Evolutionary conservation across 2,888 invertebrate species (phyloP), one percentile per base, ranked within the genome.

Genomic region (Troilus luridus): DNA sequence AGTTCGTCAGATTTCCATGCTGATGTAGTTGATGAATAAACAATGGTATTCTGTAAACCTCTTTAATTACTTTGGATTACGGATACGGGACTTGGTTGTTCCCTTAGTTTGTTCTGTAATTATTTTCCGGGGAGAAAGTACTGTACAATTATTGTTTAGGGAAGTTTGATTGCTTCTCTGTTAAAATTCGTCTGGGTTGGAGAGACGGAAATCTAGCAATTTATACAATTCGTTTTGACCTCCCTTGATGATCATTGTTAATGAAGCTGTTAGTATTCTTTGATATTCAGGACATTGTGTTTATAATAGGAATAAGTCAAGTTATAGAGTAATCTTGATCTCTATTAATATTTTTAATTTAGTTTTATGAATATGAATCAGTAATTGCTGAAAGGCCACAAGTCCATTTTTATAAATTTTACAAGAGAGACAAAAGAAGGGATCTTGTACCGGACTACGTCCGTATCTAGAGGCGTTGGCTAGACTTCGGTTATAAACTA

Each of bases 121-220:
- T 27, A 77, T 77, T 41, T 41, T 17, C 27, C 41, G 19, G n/a
- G 0, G 72, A 77, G 72, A 9, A 6, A 12, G 85, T 21, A 54
- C 21, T 54, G 54, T 54, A 81, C 11, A 54, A 21, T 81, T 21
- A 85, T 85, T 85, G 85, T 85, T 58, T 1, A 9, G n/a, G 56
- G 56, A 85, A 85, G 85, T 85, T 85, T 21, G 56, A 85, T 85
- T 85, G 56, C 56, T 85, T 85, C 56, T 58, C 85, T 56, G 19
- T 41, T 56, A 85, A 58, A 85, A 56, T 54, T 85, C n/a, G 54
- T 54, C 81, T 67, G 12, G 5, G 14, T 7, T 85, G 56, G 21
- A n/a, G 54, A n/a, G 56, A 58, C n/a, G 21, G 12, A 41, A 56
- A n/a, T 7, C n/a, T n/a, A 11, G 5, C 56, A 9, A 6, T 11